Evolutionary conservation across 1,140 invertebrate genomes (phyloP), one percentile per base, ranked within the genome.

Genomic region (Drosophila serrata): DNA sequence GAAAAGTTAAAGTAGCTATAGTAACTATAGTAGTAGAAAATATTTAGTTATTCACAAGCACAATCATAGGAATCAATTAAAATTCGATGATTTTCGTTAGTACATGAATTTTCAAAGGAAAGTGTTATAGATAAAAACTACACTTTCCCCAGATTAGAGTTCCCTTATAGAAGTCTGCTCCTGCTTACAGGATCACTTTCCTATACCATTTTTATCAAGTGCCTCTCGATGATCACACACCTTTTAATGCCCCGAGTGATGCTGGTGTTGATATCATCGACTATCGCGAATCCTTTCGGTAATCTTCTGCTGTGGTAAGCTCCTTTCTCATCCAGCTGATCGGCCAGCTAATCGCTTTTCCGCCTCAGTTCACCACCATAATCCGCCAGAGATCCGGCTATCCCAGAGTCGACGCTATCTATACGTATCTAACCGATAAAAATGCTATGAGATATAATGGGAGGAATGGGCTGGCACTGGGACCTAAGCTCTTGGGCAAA

Each of bases 311-410:
- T n/a, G 48, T 65, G 51, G 17, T 72, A 72, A 69, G 68, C 68
- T 58, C 31, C 40, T n/a, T 37, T 45, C 72, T 75, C 72, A 75
- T 56, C 60, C 61, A 33, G 53, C 61, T 75, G 73, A 75, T 75
- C 73, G 60, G 22, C n/a, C 24, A 51, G 37, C 48, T 75, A 64
- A 75, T 75, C 73, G 39, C 73, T 76, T 76, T 58, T 76, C 74
- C 61, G 61, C 64, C 40, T 75, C 55, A 40, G 17, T 19, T 31
- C 12, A 45, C 56, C 8, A 63, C 53, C 5, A 9, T 56, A 64
- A 51, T 42, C 72, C 61, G 33, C 19, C 19, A 57, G 45, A 55
- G 74, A 65, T 64, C 72, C 31, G 70, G 33, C 53, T 42, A 42
- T 33, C 9, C n/a, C 39, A 11, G 51, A 43, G 73, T 58, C 60